phyloP scores from a whole-genome alignment of 2,888 invertebrate genomes.

The Drosophila imparisetae region DNA sequence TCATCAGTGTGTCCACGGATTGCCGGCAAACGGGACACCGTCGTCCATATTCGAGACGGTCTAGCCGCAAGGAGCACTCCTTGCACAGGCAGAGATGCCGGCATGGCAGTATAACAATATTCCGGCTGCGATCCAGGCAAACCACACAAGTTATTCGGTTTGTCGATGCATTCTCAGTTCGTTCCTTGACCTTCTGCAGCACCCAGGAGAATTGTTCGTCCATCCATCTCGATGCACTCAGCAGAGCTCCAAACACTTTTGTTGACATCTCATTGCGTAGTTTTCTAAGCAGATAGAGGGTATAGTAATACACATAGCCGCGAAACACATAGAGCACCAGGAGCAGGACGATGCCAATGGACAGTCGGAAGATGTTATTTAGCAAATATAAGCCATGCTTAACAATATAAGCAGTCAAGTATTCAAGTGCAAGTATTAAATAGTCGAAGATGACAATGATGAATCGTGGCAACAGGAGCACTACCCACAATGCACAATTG shows the following conservation, averaged over 20 bases:
- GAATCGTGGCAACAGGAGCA: slow-evolving; percentile 51
- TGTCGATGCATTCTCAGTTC: background rate
- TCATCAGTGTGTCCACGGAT: slow-evolving; percentile 25
- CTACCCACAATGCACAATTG: slow-evolving; percentile 47
- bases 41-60: background rate
- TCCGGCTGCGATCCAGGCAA: slow-evolving; percentile 49
- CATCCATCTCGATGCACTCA: slow-evolving; percentile 8
- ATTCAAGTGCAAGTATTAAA: slow-evolving; percentile 18
- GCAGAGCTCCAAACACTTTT: slow-evolving; percentile 7
- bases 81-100: slow-evolving; percentile 65
- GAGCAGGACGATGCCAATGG: slow-evolving; percentile 47
- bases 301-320: slow-evolving; percentile 39
- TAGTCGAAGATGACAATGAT: slow-evolving; percentile 44
- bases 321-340: slow-evolving; percentile 54
- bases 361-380: slow-evolving; percentile 46
- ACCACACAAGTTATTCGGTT: slow-evolving; percentile 46
- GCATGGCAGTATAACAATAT: slow-evolving; percentile 60
- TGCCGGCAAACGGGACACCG: slow-evolving; percentile 61
- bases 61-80: slow-evolving; percentile 45
- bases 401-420: slow-evolving; percentile 22
- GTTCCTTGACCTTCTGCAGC: background rate
- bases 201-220: slow-evolving; percentile 30
- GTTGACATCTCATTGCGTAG: slow-evolving; percentile 10
- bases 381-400: slow-evolving; percentile 36
- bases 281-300: slow-evolving; percentile 11